phyloP scores from a whole-genome alignment of 2,113 vertebrate genomes.

The Butorides virescens region DNA sequence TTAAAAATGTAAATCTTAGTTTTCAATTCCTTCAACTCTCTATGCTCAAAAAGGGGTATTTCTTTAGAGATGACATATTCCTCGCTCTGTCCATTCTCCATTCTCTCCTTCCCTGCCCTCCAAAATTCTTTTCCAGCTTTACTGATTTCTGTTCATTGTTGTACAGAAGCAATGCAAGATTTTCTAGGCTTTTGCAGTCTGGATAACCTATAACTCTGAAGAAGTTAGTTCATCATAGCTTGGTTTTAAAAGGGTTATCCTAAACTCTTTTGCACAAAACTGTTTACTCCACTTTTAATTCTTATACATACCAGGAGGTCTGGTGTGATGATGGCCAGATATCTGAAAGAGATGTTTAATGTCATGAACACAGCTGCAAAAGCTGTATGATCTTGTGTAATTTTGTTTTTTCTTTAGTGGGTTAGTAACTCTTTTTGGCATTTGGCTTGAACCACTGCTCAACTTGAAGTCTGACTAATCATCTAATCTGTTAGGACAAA shows the following conservation, averaged over 20 bases:
- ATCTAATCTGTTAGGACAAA: background rate
- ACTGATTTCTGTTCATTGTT: background rate
- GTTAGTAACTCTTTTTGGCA: background rate
- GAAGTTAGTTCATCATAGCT: background rate
- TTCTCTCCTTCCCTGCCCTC: background rate
- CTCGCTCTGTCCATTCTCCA: background rate
- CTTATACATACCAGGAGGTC: background rate
- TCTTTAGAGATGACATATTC: background rate
- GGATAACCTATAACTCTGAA: background rate
- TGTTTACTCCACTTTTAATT: background rate
- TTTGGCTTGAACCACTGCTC: background rate
- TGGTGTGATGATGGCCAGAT: background rate
- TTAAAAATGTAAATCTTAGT: background rate
- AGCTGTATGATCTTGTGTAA: background rate
- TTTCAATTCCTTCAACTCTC: background rate
- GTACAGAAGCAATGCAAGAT: background rate
- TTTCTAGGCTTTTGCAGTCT: background rate
- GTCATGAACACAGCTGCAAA: background rate
- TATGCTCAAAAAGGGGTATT: accelerated
- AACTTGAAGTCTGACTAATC: background rate
- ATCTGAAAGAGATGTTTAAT: background rate
- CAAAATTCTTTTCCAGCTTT: background rate
- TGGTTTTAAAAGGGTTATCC: background rate
- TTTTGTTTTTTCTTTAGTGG: background rate
- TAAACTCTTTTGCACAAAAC: background rate